These are phyloP conservation scores for Oreohelix idahoensis DNA, from an alignment of 1,140 invertebrate genomes.

Conservation along the genomic window DNA sequence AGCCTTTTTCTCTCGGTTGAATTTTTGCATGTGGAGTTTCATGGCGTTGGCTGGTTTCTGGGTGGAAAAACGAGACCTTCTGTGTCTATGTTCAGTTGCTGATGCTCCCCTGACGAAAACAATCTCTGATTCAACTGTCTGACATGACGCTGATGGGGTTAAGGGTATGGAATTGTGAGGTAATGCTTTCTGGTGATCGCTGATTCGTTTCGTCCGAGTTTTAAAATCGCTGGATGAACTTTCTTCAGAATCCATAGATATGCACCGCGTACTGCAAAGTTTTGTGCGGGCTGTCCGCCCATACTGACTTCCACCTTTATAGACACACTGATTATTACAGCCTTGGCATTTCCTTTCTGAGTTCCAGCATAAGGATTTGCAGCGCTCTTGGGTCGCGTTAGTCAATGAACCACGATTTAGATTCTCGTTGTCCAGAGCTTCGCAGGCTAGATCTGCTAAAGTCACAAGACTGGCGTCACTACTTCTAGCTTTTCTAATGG, in stretches of 20 bases:
- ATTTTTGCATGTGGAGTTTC: slow-evolving; percentile 44
- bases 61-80: slow-evolving; percentile 19
- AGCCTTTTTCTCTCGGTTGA: slow-evolving; percentile 77
- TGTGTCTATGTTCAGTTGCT: not conserved
- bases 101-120: not conserved
- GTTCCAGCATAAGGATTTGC: slow-evolving; percentile 16
- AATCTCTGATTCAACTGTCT: not conserved
- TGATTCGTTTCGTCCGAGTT: not conserved
- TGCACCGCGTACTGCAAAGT: not conserved
- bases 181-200: not conserved
- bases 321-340: not conserved
- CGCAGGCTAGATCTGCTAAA: not conserved
- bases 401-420: not conserved
- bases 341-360: not conserved
- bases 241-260: slow-evolving; percentile 29
- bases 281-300: not conserved
- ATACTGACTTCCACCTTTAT: not conserved
- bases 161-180: not conserved
- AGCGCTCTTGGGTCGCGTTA: not conserved
- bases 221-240: slow-evolving; percentile 4
- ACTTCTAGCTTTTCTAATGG: slow-evolving; percentile 11
- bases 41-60: slow-evolving; percentile 26
- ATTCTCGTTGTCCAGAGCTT: not conserved
- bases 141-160: not conserved
- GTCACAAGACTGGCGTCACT: slow-evolving; percentile 16